These are phyloP conservation scores for Araneus ventricosus DNA, from an alignment of 1,140 invertebrate genomes.

Conservation along the genomic window DNA sequence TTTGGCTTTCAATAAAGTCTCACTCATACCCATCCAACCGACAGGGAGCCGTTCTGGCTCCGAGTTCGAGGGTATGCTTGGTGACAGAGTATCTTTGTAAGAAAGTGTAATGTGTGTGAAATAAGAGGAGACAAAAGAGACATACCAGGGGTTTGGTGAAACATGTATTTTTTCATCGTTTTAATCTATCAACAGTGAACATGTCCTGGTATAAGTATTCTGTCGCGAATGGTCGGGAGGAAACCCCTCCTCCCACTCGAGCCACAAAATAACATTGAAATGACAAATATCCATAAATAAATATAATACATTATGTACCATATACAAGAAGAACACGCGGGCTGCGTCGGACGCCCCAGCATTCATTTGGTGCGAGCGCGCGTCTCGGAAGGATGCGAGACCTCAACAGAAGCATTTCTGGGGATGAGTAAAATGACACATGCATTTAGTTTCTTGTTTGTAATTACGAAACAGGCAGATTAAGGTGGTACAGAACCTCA, in stretches of 20 bases:
- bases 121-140: not conserved
- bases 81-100: not conserved
- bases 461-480: too few species aligned
- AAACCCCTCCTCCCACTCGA: not conserved
- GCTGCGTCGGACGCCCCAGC: not conserved
- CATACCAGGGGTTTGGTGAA: constrained; percentile 57
- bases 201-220: constrained; percentile 61
- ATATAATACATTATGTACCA: constrained; percentile 70
- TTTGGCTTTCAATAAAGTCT: too few species aligned
- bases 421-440: too few species aligned
- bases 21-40: too few species aligned
- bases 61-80: too few species aligned
- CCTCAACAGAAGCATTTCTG: too few species aligned
- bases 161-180: constrained; percentile 58
- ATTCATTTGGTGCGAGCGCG: not conserved
- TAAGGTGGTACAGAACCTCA: too few species aligned
- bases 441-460: too few species aligned
- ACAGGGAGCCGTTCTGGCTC: too few species aligned
- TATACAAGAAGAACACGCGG: constrained; percentile 37
- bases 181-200: constrained; percentile 75
- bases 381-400: not conserved
- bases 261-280: constrained; percentile 65
- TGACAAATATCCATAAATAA: constrained; percentile 71
- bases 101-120: not conserved
- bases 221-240: constrained; percentile 17